Percentiles rank a stretch among this genome's conserved stretches.
phyloP scores from a whole-genome alignment of 2,797 vertebrate species.

The Zonotrichia albicollis region DNA sequence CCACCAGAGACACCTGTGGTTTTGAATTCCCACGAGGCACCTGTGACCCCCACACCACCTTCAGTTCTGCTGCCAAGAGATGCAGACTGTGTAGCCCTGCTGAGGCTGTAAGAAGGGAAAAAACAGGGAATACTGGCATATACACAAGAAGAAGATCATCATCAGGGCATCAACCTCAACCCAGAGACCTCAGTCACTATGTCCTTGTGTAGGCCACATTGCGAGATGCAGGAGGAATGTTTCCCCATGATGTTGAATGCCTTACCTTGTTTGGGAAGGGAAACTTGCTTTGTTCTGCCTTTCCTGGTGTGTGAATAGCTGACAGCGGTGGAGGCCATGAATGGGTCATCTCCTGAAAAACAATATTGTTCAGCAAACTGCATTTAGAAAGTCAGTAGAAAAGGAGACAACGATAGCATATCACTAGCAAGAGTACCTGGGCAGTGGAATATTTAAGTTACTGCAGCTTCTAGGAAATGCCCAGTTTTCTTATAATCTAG shows the following conservation, averaged over 20 bases:
- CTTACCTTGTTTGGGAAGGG: conserved; percentile 88
- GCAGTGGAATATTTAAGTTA: background rate
- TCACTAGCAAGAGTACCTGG: background rate
- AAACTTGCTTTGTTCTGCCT: conserved; percentile 84
- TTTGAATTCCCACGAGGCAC: background rate
- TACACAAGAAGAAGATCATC: background rate
- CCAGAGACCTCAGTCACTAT: background rate
- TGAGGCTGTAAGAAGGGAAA: background rate
- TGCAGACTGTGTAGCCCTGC: background rate
- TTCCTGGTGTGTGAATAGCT: conserved; percentile 85
- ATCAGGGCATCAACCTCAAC: background rate
- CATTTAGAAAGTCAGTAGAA: conserved; percentile 25
- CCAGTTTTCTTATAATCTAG: conserved; percentile 10
- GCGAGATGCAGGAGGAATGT: background rate
- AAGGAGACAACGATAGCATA: background rate
- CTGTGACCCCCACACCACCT: background rate
- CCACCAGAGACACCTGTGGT: background rate
- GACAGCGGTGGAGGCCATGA: conserved; percentile 84
- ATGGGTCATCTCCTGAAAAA: conserved; percentile 92
- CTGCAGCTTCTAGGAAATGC: background rate
- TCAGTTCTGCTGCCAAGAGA: background rate
- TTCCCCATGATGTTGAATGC: background rate
- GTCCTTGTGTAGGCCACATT: background rate
- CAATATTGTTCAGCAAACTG: conserved; percentile 7
- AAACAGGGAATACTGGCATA: background rate